Conservation (phyloP, 2,888 invertebrate species). For the Drosophila phalerata region DNA sequence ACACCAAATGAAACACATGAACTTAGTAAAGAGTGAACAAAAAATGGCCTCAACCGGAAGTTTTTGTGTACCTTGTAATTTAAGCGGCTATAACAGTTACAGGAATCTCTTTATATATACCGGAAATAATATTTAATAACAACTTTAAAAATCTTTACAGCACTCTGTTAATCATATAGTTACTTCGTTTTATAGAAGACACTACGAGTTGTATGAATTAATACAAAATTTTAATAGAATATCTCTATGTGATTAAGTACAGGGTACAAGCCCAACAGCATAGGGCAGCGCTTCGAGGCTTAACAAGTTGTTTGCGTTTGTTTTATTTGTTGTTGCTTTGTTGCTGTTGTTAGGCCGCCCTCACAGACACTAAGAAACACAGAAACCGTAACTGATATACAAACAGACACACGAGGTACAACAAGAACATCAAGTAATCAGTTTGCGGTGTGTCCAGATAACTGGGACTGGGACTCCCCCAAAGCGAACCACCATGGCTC, state of each 20-base stretch:
- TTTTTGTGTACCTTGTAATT: neutral
- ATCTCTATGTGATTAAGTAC: too few species aligned
- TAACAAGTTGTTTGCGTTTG: slow-evolving; percentile 61
- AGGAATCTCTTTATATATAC: neutral
- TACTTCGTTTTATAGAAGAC: neutral
- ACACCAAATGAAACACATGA: neutral
- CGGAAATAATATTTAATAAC: neutral
- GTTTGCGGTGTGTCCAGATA: slow-evolving; percentile 52
- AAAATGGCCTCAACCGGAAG: neutral
- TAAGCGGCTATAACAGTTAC: neutral
- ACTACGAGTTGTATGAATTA: neutral
- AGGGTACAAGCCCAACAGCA: neutral
- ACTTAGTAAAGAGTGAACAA: neutral
- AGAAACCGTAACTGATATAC: slow-evolving; percentile 21
- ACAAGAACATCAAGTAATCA: slow-evolving; percentile 60
- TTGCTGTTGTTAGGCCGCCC: slow-evolving; percentile 29
- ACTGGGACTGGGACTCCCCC: slow-evolving; percentile 12
- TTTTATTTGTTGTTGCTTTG: slow-evolving; percentile 27
- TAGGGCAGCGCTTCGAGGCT: slow-evolving; percentile 59
- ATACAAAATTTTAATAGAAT: neutral
- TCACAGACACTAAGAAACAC: slow-evolving; percentile 15
- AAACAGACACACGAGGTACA: slow-evolving; percentile 29
- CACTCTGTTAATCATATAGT: neutral
- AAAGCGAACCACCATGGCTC: too few species aligned
- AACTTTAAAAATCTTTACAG: neutral